These are phyloP conservation scores for Amiota mariae DNA, from an alignment of 2,888 invertebrate genomes.

Conservation along the genomic window DNA sequence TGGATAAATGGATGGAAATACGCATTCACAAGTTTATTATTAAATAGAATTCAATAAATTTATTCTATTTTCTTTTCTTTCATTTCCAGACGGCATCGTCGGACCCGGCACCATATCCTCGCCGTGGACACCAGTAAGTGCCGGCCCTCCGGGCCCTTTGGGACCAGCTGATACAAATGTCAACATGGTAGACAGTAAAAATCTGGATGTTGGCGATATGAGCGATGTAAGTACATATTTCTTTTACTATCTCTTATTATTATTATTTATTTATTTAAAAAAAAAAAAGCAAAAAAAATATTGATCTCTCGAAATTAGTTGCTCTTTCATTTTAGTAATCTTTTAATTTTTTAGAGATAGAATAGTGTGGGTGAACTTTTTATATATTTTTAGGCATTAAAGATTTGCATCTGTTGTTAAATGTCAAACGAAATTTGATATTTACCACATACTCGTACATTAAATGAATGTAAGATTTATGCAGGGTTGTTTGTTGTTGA, in stretches of 20 bases:
- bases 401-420: not conserved
- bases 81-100: slow-evolving; percentile 79
- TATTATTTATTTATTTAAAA: too few relatives aligned
- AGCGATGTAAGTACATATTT: slow-evolving; percentile 88
- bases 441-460: too few relatives aligned
- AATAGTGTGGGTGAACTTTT: not conserved
- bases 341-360: not conserved
- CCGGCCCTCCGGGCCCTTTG: slow-evolving; percentile 78
- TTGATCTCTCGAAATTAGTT: not conserved
- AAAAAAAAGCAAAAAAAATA: too few relatives aligned
- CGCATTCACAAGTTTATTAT: too few relatives aligned
- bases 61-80: slow-evolving; percentile 30
- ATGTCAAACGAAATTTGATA: too few relatives aligned
- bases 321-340: slow-evolving; percentile 1
- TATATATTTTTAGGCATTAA: not conserved
- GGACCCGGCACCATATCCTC: slow-evolving; percentile 96
- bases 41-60: too few relatives aligned
- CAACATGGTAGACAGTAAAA: slow-evolving; percentile 92
- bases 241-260: too few relatives aligned
- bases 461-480: too few relatives aligned
- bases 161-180: slow-evolving; percentile 91
- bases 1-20: too few relatives aligned
- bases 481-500: too few relatives aligned
- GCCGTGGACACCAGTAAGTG: slow-evolving; percentile 93
- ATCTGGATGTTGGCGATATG: slow-evolving; percentile 93